A percentile compares a stretch with the other conserved stretches of the same genome.
These are phyloP conservation scores for Hemithea aestivaria DNA, from an alignment of 2,888 invertebrate genomes.

Conservation along the genomic window DNA sequence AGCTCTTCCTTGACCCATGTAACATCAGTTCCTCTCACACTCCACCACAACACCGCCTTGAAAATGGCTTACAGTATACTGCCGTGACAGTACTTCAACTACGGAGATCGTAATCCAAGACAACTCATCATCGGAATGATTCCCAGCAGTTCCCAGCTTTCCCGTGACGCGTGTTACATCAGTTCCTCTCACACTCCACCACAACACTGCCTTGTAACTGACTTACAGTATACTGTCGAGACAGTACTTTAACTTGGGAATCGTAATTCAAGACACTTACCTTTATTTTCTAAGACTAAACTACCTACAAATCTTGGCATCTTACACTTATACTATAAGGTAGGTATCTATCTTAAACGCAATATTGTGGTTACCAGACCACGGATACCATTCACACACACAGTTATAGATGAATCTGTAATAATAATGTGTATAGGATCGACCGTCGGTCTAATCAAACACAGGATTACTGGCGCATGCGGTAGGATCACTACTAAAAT, in stretches of 20 bases:
- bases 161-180: constrained; percentile 17
- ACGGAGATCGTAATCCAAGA: constrained; percentile 16
- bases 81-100: neutral
- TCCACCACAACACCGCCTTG: constrained; percentile 18
- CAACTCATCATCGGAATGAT: constrained; percentile 20
- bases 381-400: too few relatives aligned
- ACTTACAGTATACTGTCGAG: constrained; percentile 3
- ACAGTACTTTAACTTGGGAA: constrained; percentile 1
- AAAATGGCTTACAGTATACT: constrained; percentile 17
- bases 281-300: too few relatives aligned
- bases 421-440: too few relatives aligned
- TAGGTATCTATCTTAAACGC: too few relatives aligned
- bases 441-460: too few relatives aligned
- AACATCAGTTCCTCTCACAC: constrained; percentile 23
- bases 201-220: constrained; percentile 19
- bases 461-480: too few relatives aligned
- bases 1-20: constrained; percentile 14
- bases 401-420: too few relatives aligned
- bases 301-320: too few relatives aligned
- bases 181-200: constrained; percentile 24
- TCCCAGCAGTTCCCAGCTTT: constrained; percentile 9
- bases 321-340: too few relatives aligned
- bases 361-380: too few relatives aligned
- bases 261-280: too few relatives aligned
- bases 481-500: too few relatives aligned